Evolutionary conservation across 2,888 invertebrate species (phyloP).

Genomic region (Drosophila diplacantha): DNA sequence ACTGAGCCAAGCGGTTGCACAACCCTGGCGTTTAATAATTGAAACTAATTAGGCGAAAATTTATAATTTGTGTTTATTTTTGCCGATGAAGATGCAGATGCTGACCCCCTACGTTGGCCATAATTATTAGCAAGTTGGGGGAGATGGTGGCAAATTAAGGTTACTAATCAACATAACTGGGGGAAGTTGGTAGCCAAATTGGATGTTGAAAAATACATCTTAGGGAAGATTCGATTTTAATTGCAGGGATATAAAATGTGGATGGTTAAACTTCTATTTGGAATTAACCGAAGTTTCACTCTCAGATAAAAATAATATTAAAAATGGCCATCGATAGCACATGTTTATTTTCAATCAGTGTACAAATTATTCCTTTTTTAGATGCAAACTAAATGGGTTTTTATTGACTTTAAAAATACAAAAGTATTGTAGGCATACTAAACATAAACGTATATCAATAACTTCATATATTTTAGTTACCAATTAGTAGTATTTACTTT

Average conservation of each 20-base stretch:
- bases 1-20: slow-evolving; percentile 29
- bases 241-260: not conserved
- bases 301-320: not conserved
- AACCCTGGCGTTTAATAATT: slow-evolving; percentile 49
- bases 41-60: slow-evolving; percentile 61
- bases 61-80: slow-evolving; percentile 46
- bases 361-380: too few species aligned
- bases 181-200: not conserved
- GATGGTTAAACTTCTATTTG: not conserved
- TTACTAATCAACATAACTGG: not conserved
- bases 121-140: slow-evolving; percentile 13
- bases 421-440: not conserved
- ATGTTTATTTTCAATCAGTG: not conserved
- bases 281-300: not conserved
- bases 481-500: not conserved
- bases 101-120: slow-evolving; percentile 44
- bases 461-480: not conserved
- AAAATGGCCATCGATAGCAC: not conserved
- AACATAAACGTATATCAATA: too few species aligned
- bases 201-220: too few species aligned
- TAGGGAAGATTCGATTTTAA: not conserved
- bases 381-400: not conserved
- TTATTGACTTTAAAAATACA: not conserved
- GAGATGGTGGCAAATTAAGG: not conserved
- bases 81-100: slow-evolving; percentile 5